phyloP scores from a whole-genome alignment of 2,797 vertebrate genomes.

The Hemitrygon akajei region DNA sequence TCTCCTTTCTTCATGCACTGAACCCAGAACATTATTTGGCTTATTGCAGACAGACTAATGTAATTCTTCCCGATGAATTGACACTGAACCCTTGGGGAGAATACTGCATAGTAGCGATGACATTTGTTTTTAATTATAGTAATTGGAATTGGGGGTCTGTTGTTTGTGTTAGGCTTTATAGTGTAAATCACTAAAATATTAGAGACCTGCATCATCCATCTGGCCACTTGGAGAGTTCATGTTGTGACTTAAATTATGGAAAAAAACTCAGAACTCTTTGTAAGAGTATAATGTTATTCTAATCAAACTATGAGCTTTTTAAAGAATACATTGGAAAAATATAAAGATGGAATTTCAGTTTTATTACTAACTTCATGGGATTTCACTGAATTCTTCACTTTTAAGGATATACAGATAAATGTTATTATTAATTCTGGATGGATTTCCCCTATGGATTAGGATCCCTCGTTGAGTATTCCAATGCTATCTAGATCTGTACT shows the following conservation, averaged over 20 bases:
- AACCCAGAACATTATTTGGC: not conserved
- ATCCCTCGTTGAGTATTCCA: not conserved
- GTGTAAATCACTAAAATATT: not conserved
- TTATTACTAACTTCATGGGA: not conserved
- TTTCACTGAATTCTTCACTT: not conserved
- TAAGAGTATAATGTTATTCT: no score
- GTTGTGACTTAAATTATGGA: not conserved
- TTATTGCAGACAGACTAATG: not conserved
- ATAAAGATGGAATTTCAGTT: not conserved
- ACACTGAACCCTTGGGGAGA: not conserved
- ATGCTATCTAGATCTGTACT: not conserved
- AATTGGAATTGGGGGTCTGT: not conserved
- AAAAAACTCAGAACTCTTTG: no score
- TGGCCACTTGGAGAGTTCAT: not conserved
- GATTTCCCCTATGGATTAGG: not conserved
- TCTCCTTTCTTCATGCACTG: not conserved
- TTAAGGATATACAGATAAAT: not conserved
- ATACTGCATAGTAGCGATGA: not conserved
- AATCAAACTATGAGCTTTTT: no score
- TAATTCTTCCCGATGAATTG: not conserved
- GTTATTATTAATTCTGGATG: not conserved
- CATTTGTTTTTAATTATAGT: slow-evolving; percentile 19
- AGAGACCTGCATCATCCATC: not conserved
- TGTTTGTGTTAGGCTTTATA: not conserved
- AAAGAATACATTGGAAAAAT: not conserved